Evolutionary conservation across 2,888 invertebrate genomes (phyloP), one percentile per base, ranked within the genome.

Genomic region (Molanna angustata): DNA sequence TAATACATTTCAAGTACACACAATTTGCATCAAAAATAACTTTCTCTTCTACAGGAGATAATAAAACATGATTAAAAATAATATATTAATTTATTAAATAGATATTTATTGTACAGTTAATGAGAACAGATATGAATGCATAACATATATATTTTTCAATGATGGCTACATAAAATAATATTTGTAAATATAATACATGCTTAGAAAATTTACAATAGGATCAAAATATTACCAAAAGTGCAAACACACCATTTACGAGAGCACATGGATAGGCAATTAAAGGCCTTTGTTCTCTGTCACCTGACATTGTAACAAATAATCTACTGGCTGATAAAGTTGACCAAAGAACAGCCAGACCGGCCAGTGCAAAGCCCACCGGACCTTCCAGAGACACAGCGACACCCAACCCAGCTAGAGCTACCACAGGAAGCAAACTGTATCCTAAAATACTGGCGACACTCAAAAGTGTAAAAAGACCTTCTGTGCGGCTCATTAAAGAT

Each of bases 251-350:
- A 73, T 94, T 94, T 20, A 96, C 86, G 58, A 96, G 79, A 54
- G 89, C 86, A 76, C 95, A 95, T 1, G 96, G 96, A 71, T 96
- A 96, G 31, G 94, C 94, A 62, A 93, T 87, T 1, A 94, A 71
- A 11, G 88, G 84, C 63, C 91, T 86, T 67, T 93, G 94, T 63
- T 90, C 86, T 58, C 87, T 81, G 78, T 94, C 92, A 40, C 87
- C 85, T 13, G 94, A 85, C 72, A 95, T 91, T 0, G 92, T 89
- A 32, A 92, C 90, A 79, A 96, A 94, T 19, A 96, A 78, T 69
- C 94, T 86, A 21, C 94, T 93, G 1, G 95, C 92, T 3, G 94
- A 92, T n/a, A 90, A 69, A 60, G 92, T 88, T 58, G 95, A 93
- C 95, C 95, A 95, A 40, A 88, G 68, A 0, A 93, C 88, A 32